Evolutionary conservation across 1,140 invertebrate species (phyloP).

Genomic region (Drosophila kikkawai): DNA sequence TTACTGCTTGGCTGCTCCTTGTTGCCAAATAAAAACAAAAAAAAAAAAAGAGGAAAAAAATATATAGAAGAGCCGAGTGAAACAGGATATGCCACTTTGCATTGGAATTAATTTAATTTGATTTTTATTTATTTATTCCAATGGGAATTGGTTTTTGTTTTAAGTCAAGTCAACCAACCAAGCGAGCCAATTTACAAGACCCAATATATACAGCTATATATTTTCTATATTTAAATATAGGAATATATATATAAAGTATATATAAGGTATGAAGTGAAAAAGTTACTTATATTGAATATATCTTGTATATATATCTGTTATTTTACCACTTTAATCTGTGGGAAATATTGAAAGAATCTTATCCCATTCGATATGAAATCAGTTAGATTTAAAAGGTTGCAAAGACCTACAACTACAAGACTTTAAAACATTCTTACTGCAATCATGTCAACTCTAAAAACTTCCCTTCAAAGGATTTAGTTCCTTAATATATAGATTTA

Average conservation of each 20-base stretch:
- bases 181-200: conserved; percentile 20
- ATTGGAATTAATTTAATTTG: conserved; percentile 77
- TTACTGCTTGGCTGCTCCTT: conserved; percentile 45
- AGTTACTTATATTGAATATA: no score
- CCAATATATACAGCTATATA: neutral
- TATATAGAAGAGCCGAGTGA: neutral
- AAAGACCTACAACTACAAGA: no score
- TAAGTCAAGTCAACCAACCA: neutral
- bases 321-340: no score
- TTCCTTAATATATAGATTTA: neutral
- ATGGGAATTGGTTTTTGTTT: conserved; percentile 52
- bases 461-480: no score
- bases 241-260: neutral
- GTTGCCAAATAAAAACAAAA: conserved; percentile 33
- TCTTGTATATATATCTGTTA: no score
- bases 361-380: no score
- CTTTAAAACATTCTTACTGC: no score
- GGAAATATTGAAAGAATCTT: no score
- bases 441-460: no score
- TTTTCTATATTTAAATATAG: neutral
- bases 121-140: conserved; percentile 79
- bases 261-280: no score
- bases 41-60: neutral
- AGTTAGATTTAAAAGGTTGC: no score
- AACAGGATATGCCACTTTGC: conserved; percentile 26